Percentiles rank a stretch among this genome's conserved stretches.
phyloP scores from a whole-genome alignment of 2,797 vertebrate genomes.

The Miopithecus talapoin region DNA sequence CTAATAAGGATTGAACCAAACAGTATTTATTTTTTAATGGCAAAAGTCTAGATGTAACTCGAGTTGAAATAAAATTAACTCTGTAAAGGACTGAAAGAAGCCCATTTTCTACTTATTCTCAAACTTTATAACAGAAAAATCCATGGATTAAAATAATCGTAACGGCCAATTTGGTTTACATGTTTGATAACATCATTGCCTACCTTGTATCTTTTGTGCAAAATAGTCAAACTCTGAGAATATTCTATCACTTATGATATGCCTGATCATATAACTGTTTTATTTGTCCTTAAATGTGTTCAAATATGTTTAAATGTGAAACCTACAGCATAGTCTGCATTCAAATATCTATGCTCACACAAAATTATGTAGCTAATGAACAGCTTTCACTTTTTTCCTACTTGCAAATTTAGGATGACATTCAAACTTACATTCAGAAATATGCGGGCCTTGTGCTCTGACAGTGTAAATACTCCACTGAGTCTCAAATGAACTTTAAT shows the following conservation, averaged over 20 bases:
- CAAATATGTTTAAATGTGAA: constrained; percentile 19
- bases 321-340: background rate
- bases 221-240: constrained; percentile 19
- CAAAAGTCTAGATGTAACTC: background rate
- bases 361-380: background rate
- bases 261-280: background rate
- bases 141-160: background rate
- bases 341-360: background rate
- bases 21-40: background rate
- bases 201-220: background rate
- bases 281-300: background rate
- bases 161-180: background rate
- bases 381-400: background rate
- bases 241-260: background rate
- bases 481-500: background rate
- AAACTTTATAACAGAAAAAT: constrained; percentile 11
- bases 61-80: constrained; percentile 52
- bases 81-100: background rate
- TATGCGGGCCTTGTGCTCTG: background rate
- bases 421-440: background rate
- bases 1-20: background rate
- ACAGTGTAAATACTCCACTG: too few relatives aligned
- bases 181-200: background rate
- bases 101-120: background rate
- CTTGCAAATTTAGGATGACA: background rate